phyloP scores from a whole-genome alignment of 2,888 invertebrate genomes.

The Andrena chrysosceles region DNA sequence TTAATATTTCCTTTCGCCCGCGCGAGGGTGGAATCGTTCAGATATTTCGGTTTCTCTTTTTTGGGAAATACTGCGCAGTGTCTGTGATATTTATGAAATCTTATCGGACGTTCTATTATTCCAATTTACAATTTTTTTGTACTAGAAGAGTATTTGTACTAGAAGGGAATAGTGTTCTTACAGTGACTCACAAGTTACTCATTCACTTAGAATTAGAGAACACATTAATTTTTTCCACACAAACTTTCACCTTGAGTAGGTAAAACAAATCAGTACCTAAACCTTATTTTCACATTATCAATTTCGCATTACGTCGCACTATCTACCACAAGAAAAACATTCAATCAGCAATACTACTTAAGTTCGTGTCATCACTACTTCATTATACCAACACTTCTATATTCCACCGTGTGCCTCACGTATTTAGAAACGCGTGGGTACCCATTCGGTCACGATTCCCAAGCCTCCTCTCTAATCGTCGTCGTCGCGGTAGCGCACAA shows the following conservation, averaged over 20 bases:
- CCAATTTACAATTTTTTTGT: too few species aligned
- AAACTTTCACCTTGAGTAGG: too few species aligned
- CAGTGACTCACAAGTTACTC: too few species aligned
- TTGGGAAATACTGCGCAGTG: background rate
- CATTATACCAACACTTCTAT: background rate
- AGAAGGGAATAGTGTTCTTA: too few species aligned
- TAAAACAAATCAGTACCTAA: too few species aligned
- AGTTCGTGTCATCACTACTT: background rate
- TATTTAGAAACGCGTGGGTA: conserved; percentile 17
- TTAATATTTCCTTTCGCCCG: conserved; percentile 57
- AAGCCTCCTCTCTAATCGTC: conserved; percentile 27
- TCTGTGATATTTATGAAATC: background rate
- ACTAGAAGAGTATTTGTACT: too few species aligned
- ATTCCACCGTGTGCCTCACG: background rate
- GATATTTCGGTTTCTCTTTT: background rate
- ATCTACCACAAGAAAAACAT: too few species aligned
- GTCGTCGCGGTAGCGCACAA: conserved; percentile 28
- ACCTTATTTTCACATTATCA: too few species aligned
- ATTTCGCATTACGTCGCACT: too few species aligned
- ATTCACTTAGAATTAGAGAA: too few species aligned
- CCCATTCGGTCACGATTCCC: conserved; percentile 28
- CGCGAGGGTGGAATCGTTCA: background rate
- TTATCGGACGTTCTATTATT: background rate
- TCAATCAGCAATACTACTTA: too few species aligned
- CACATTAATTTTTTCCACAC: too few species aligned